Evolutionary conservation across 1,140 invertebrate genomes (phyloP), one percentile per base, ranked within the genome.

Genomic region (Melanaphis sacchari): DNA sequence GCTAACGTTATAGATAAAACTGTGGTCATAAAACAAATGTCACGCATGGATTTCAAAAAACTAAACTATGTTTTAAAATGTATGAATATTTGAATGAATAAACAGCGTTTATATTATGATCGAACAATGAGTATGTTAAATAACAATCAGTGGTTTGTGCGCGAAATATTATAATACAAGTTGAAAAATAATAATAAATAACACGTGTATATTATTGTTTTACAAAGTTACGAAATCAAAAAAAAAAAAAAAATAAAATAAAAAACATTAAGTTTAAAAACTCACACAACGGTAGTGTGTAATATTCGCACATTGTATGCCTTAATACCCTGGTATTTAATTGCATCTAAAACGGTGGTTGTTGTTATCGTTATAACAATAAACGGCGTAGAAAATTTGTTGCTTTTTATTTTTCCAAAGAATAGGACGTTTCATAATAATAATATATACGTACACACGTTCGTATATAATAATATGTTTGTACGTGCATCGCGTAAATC

Each of bases 401-500:
- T 36, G 59, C 31, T n/a, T 76, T 76, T 76, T 76, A 76, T 76
- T 76, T 76, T 76, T 76, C 31, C 59, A 15, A n/a, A 76, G 59
- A n/a, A 76, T n/a, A n/a, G 59, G n/a, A 76, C 15, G 59, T 76
- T 76, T 76, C 59, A n/a, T 66, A 15, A 76, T 76, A 76, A n/a
- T 36, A 76, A 76, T 76, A 76, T n/a, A n/a, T n/a, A n/a, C 15
- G 31, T 11, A 76, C 31, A 59, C 54, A 59, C 54, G 54, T 36
- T 6, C 59, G 59, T 18, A 66, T 66, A 31, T 31, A 26, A 54
- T 54, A 54, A n/a, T 76, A 66, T 76, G 59, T n/a, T 5, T 36
- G 59, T 76, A 76, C 59, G 59, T 76, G 59, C 59, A 76, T 76
- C 31, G 59, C 59, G 59, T 76, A 76, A 76, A n/a, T n/a, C 59